Evolutionary conservation across 1,140 invertebrate species (phyloP), one percentile per base, ranked within the genome.

Genomic region (Cotesia typhae): DNA sequence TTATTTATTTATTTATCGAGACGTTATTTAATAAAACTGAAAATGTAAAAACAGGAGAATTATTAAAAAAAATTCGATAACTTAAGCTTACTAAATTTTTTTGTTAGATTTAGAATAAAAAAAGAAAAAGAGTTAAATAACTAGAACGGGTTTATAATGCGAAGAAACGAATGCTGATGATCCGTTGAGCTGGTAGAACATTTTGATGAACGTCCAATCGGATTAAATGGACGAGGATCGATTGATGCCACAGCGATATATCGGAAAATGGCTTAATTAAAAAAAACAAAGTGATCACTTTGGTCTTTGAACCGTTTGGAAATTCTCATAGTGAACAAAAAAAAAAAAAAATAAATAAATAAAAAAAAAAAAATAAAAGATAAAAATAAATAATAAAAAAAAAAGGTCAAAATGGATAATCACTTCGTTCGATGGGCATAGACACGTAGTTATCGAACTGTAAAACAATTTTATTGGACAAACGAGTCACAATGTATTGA

Each of bases 201-300:
- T 63, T 63, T 37, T 37, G 60, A 63, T 63, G 60, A 63, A 63
- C 37, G 60, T 63, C 60, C 60, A 38, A 63, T 63, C 37, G 37
- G 60, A 63, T 63, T 63, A 63, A 63, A 63, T 38, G 36, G 60
- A 63, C 35, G 12, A n/a, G 35, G 12, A 63, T 63, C 14, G 60
- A 38, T 63, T 63, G 4, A 63, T 38, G 37, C 37, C 35, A 63
- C 35, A 38, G 60, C 14, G 12, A 63, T 63, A 38, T 63, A 38
- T 38, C n/a, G 35, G 60, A 63, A 63, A 63, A 63, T 63, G 37
- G 60, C 60, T 63, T 38, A 63, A 63, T 63, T 63, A 63, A 63
- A 63, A 47, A 63, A 37, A 63, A 28, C 60, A 63, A 63, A 63
- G 60, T 37, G 28, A 63, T 63, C 60, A 38, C 35, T 63, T 38